A percentile compares a stretch with the other conserved stretches of the same genome.
These are phyloP conservation scores for Lytechinus pictus DNA, from an alignment of 35 echinoderm and acorn worm species.

Conservation along the genomic window DNA sequence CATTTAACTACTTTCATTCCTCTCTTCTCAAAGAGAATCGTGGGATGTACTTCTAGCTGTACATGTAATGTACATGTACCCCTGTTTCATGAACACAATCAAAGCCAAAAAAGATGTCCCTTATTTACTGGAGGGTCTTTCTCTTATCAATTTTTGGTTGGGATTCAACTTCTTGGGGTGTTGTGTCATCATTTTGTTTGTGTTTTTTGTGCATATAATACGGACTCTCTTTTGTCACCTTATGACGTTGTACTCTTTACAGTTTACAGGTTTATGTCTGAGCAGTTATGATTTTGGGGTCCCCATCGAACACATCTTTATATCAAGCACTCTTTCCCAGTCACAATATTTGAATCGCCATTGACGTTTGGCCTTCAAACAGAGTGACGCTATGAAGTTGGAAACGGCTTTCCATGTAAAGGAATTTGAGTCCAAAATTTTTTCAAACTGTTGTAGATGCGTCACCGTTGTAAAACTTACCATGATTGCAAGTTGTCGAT, in stretches of 20 bases:
- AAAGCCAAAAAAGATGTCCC: slow-evolving; percentile 69
- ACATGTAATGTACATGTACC: slow-evolving; percentile 49
- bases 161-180: not conserved
- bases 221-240: not conserved
- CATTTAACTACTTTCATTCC: too few species aligned
- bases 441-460: not conserved
- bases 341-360: not conserved
- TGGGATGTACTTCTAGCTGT: too few species aligned
- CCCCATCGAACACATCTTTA: not conserved
- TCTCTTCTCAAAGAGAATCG: too few species aligned
- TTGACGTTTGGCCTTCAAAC: not conserved
- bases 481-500: not conserved
- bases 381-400: not conserved
- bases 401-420: not conserved
- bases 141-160: not conserved
- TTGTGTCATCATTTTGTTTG: not conserved
- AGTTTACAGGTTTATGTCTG: not conserved
- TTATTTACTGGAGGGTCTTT: not conserved
- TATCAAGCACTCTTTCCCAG: not conserved
- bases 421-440: not conserved
- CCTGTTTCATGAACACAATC: slow-evolving; percentile 59
- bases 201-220: not conserved
- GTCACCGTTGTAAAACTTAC: not conserved
- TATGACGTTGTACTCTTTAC: not conserved
- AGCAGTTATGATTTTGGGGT: not conserved